These are phyloP conservation scores for Dicaeum eximium DNA, from an alignment of 2,113 vertebrate species.

Conservation along the genomic window DNA sequence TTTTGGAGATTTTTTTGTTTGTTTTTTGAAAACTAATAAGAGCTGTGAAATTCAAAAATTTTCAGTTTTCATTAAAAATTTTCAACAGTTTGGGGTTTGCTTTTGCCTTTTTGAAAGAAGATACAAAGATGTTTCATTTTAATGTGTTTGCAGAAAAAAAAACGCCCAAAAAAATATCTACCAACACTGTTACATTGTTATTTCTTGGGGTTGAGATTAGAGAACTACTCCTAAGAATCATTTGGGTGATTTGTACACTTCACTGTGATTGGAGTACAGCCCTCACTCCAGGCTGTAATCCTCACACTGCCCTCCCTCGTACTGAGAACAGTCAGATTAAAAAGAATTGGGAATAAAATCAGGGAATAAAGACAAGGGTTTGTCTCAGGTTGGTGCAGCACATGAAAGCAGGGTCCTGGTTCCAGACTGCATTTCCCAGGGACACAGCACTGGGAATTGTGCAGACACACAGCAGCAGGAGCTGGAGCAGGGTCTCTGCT, in stretches of 20 bases:
- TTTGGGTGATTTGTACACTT: neutral
- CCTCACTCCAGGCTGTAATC: neutral
- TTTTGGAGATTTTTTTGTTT: neutral
- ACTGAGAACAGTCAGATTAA: neutral
- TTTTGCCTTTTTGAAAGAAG: neutral
- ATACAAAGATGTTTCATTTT: neutral
- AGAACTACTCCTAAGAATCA: neutral
- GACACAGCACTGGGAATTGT: fast-evolving
- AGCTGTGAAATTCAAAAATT: neutral
- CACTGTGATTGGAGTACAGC: neutral
- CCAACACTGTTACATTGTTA: neutral
- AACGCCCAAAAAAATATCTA: neutral
- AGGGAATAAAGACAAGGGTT: neutral
- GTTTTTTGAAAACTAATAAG: neutral
- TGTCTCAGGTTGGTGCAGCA: neutral
- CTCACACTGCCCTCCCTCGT: neutral
- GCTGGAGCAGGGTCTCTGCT: neutral
- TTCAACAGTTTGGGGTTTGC: neutral
- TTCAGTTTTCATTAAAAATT: neutral
- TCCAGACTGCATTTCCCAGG: neutral
- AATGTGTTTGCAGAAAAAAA: neutral
- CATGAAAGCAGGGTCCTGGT: fast-evolving
- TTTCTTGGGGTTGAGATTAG: no score
- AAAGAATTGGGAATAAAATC: neutral
- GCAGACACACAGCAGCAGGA: neutral